Evolutionary conservation across 1,140 invertebrate genomes (phyloP).

Genomic region (Cylas formicarius): DNA sequence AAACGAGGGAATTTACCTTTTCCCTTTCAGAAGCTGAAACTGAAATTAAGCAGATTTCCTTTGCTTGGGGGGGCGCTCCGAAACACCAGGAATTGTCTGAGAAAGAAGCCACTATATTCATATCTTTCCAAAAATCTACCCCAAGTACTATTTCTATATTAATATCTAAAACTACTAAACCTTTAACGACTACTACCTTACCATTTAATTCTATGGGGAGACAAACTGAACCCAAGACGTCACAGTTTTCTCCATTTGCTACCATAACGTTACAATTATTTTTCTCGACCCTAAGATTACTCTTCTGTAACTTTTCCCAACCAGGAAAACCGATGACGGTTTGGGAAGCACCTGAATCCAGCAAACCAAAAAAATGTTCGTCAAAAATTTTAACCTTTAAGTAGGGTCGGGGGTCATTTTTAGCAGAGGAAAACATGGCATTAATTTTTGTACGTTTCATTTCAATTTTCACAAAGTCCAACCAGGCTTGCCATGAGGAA

Average conservation of each 20-base stretch:
- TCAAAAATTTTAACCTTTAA: slow-evolving; percentile 3
- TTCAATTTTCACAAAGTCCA: slow-evolving; percentile 2
- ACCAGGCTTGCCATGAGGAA: slow-evolving; percentile 1
- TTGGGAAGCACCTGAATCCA: slow-evolving; percentile 7
- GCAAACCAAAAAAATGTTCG: not conserved
- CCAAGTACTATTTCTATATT: slow-evolving; percentile 1
- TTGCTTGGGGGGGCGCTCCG: too few relatives aligned
- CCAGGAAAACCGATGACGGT: not conserved
- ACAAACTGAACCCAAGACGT: slow-evolving; percentile 3
- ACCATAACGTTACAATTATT: not conserved
- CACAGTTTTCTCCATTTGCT: slow-evolving; percentile 6
- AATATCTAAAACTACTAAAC: slow-evolving; percentile 10
- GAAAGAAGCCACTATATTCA: slow-evolving; percentile 2
- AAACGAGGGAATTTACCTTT: too few relatives aligned
- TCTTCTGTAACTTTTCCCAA: slow-evolving; percentile 2
- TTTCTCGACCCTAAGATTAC: slow-evolving; percentile 1
- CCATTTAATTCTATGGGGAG: slow-evolving; percentile 1
- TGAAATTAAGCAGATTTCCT: too few relatives aligned
- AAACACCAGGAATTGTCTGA: slow-evolving; percentile 3
- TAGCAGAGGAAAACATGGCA: not conserved
- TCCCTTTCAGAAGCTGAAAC: too few relatives aligned
- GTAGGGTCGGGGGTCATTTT: slow-evolving; percentile 1
- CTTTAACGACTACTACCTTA: not conserved
- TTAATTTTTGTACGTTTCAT: not conserved
- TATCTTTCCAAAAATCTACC: slow-evolving; percentile 9